These are phyloP conservation scores for Epinotia bilunana DNA, from an alignment of 2,888 invertebrate genomes.

Conservation along the genomic window DNA sequence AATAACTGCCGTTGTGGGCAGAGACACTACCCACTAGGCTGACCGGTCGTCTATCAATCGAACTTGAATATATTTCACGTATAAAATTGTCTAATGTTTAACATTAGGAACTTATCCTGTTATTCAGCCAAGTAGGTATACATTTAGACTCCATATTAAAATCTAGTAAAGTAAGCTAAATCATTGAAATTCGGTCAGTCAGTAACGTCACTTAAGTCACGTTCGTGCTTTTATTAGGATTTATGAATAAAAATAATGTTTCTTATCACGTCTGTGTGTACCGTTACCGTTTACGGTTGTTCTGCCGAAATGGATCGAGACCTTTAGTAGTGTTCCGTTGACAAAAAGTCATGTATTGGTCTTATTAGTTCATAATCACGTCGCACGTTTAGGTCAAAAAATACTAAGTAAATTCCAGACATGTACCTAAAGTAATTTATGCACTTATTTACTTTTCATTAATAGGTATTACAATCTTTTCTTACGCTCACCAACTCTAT, in stretches of 20 bases:
- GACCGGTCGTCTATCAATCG: too few species aligned
- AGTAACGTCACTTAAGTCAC: constrained; percentile 28
- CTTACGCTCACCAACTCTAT: too few species aligned
- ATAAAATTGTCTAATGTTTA: too few species aligned
- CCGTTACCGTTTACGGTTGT: constrained; percentile 22
- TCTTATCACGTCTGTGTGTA: constrained; percentile 23
- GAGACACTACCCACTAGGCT: too few species aligned
- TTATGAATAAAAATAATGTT: constrained; percentile 27
- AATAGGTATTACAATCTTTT: background rate
- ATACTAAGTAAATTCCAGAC: too few species aligned
- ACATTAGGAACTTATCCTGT: too few species aligned
- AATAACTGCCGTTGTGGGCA: too few species aligned
- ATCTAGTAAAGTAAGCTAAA: background rate
- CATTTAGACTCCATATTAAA: background rate
- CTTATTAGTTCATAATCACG: background rate
- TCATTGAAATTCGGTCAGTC: constrained; percentile 24
- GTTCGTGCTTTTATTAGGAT: constrained; percentile 21
- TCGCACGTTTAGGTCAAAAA: too few species aligned
- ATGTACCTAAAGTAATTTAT: background rate
- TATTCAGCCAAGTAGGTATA: too few species aligned
- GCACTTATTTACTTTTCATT: background rate
- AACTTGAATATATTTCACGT: too few species aligned
- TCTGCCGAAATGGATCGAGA: background rate
- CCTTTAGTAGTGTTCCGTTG: background rate
- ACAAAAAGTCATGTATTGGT: background rate